phyloP scores from a whole-genome alignment of 2,113 vertebrate genomes.

The Crotalus tigris region DNA sequence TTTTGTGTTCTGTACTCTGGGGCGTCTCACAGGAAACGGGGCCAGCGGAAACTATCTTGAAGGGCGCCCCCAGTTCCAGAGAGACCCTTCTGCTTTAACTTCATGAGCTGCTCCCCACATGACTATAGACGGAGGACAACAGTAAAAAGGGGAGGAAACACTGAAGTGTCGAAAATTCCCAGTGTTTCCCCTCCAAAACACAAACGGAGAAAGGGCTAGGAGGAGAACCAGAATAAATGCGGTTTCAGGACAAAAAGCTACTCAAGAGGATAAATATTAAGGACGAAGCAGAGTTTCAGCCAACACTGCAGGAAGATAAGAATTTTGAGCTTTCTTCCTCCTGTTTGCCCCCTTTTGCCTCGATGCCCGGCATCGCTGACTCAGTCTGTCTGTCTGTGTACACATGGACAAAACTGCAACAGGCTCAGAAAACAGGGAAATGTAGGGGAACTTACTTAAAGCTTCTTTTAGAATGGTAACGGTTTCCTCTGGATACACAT shows the following conservation, averaged over 20 bases:
- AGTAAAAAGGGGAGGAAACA: neutral
- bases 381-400: neutral
- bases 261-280: neutral
- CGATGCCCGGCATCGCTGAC: neutral
- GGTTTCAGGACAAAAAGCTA: rapidly evolving
- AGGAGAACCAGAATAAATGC: neutral
- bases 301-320: neutral
- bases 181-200: neutral
- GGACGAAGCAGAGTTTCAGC: neutral
- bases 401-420: rapidly evolving
- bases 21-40: slow-evolving; percentile 54
- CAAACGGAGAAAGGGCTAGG: neutral
- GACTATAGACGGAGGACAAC: no score
- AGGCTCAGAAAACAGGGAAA: neutral
- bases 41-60: slow-evolving; percentile 18
- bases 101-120: neutral
- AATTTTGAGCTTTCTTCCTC: neutral
- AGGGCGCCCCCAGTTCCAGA: slow-evolving; percentile 9
- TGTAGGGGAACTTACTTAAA: slow-evolving; percentile 67
- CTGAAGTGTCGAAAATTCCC: no score
- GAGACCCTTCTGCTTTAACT: neutral
- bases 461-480: slow-evolving; percentile 81
- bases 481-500: slow-evolving; percentile 90
- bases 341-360: neutral
- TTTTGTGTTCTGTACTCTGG: neutral